Percentiles rank a stretch among this genome's conserved stretches.
phyloP scores from a whole-genome alignment of 2,797 vertebrate species.

The Pantherophis alleghaniensis region DNA sequence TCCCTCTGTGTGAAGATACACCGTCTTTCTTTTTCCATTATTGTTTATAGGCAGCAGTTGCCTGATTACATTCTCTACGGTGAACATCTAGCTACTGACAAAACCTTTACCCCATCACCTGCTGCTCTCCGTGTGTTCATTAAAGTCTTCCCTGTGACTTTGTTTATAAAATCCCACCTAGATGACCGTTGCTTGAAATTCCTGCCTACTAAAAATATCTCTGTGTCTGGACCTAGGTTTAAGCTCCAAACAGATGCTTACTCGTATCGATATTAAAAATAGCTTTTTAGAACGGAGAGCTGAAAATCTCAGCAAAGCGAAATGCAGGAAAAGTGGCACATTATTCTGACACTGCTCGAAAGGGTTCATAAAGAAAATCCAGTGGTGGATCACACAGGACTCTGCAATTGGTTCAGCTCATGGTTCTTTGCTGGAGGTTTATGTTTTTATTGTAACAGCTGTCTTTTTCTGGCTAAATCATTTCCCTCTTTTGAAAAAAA shows the following conservation, averaged over 20 bases:
- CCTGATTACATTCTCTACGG: not conserved
- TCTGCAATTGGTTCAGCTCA: not conserved
- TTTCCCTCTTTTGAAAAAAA: not conserved
- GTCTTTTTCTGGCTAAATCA: not conserved
- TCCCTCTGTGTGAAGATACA: not conserved
- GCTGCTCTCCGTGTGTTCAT: not conserved
- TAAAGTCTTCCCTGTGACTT: not conserved
- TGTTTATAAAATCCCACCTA: not conserved
- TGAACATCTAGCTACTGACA: not conserved
- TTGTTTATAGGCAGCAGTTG: not conserved
- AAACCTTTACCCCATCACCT: not conserved
- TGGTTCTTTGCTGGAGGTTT: not conserved
- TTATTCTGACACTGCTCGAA: not conserved
- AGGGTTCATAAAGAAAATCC: not conserved
- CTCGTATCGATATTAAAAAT: not conserved
- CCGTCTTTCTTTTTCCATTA: not conserved
- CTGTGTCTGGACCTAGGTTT: not conserved
- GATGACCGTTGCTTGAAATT: not conserved
- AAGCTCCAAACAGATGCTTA: not conserved
- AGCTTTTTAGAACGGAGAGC: slow-evolving; percentile 27
- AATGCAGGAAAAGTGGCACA: slow-evolving; percentile 55
- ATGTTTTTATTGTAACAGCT: not conserved
- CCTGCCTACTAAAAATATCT: not conserved
- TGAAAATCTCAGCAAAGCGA: slow-evolving; percentile 47
- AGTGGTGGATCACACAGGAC: not conserved